Evolutionary conservation across 2,888 invertebrate genomes (phyloP), one percentile per base, ranked within the genome.

Genomic region (Helicoverpa assulta): DNA sequence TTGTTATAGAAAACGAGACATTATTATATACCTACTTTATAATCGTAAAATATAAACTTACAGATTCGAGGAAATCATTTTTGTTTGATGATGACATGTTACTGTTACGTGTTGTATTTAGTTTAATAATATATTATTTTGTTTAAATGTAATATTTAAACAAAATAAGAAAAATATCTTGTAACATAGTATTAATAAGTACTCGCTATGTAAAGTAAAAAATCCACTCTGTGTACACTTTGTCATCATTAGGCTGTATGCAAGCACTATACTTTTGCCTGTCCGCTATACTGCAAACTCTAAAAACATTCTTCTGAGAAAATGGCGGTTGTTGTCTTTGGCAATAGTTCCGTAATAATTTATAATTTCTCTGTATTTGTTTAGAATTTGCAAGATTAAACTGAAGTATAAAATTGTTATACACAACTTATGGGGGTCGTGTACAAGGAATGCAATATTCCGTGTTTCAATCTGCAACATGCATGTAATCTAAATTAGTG

Each of bases 281-380:
- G 12, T 52, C 56, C 16, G 33, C 54, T 50, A 7, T 50, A 43
- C 56, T 19, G 19, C 14, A 47, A 55, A 59, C 29, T 33, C 12
- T 43, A 63, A 59, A 78, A 70, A 67, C 52, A 55, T 53, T 55
- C 12, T n/a, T 53, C 33, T 54, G 53, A 90, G 89, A 94, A 93
- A 92, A 95, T 95, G 94, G 94, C 93, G 94, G 91, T 94, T 94
- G 92, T 94, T 95, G 90, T 93, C 90, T 89, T 81, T 83, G 75
- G 77, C 84, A 83, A 81, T 76, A 72, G 84, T 86, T 85, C 82
- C 73, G 70, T 70, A 72, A 73, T 72, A 78, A 65, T 67, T 60
- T 67, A 54, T 26, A 57, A 76, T 62, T 82, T 75, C 69, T 69
- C 62, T 76, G 58, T 67, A 74, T 72, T 73, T 68, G 54, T 65